Evolutionary conservation across 2,888 invertebrate genomes (phyloP).

Genomic region (Rapana venosa): DNA sequence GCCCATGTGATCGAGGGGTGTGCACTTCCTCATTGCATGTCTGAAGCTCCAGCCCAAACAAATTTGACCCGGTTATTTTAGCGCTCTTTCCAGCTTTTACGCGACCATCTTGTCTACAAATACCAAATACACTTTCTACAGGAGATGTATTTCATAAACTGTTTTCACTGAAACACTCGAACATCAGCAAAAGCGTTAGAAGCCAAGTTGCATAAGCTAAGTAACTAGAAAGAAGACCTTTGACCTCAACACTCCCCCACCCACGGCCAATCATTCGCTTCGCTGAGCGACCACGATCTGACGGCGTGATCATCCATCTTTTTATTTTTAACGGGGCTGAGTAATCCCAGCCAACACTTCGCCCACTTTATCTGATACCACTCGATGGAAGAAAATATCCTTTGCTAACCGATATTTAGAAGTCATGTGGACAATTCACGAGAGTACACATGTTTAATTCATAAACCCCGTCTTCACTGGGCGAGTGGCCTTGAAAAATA

Average conservation of each 20-base stretch:
- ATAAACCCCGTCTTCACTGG: neutral
- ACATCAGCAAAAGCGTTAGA: neutral
- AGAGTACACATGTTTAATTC: neutral
- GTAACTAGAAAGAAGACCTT: conserved; percentile 13
- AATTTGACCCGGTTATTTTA: conserved; percentile 4
- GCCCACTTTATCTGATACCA: neutral
- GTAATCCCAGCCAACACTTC: neutral
- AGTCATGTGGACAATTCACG: neutral
- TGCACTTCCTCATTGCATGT: conserved; percentile 33
- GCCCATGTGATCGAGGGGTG: conserved; percentile 33
- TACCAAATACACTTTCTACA: neutral
- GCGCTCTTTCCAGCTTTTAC: neutral
- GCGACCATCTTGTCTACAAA: neutral
- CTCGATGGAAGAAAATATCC: neutral
- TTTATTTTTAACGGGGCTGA: neutral
- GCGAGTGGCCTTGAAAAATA: conserved; percentile 31
- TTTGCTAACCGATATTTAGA: neutral
- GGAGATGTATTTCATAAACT: neutral
- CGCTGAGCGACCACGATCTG: neutral
- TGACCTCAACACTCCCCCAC: conserved; percentile 38
- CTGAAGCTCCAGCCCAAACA: conserved; percentile 23
- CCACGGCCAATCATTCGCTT: conserved; percentile 20
- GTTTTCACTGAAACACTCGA: neutral
- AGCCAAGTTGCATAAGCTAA: conserved; percentile 29
- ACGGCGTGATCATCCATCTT: conserved; percentile 33